These are phyloP conservation scores for Ambastaia sidthimunki DNA, from an alignment of 2,797 vertebrate genomes.

Conservation along the genomic window DNA sequence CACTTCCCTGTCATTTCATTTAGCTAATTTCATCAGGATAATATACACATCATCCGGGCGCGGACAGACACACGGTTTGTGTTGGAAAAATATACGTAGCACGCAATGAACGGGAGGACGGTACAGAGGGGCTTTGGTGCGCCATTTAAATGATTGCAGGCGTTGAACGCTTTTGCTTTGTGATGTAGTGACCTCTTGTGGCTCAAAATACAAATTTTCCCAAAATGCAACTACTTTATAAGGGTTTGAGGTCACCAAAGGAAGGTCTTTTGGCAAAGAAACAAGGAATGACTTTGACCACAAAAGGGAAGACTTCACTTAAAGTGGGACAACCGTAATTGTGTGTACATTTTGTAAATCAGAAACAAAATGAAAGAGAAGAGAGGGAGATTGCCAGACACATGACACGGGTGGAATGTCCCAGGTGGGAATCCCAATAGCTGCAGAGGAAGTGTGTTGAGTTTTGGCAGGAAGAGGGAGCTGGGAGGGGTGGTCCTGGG, in stretches of 20 bases:
- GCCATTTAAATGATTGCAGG: conserved; percentile 33
- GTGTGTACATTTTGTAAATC: conserved; percentile 7
- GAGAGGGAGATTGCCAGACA: conserved; percentile 2
- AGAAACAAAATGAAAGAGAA: conserved; percentile 13
- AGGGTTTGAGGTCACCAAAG: neutral
- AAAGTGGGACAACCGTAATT: neutral
- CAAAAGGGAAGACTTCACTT: neutral
- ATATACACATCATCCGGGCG: conserved; percentile 58
- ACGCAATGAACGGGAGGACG: conserved; percentile 17
- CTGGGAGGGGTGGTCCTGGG: conserved; percentile 66
- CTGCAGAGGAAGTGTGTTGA: conserved; percentile 77
- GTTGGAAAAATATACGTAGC: conserved; percentile 24
- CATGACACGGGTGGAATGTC: conserved; percentile 74
- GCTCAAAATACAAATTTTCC: neutral
- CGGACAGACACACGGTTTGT: conserved; percentile 11
- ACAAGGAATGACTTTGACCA: neutral
- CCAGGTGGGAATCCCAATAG: conserved; percentile 77
- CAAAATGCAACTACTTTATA: neutral
- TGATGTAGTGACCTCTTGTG: conserved; percentile 77
- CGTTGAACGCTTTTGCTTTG: conserved; percentile 63
- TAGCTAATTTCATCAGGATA: conserved; percentile 73
- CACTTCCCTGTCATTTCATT: conserved; percentile 64
- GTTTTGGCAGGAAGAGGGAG: conserved; percentile 77
- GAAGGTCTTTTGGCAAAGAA: neutral
- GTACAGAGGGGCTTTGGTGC: conserved; percentile 2